phyloP scores from a whole-genome alignment of 2,797 vertebrate genomes.

The Labroides dimidiatus region DNA sequence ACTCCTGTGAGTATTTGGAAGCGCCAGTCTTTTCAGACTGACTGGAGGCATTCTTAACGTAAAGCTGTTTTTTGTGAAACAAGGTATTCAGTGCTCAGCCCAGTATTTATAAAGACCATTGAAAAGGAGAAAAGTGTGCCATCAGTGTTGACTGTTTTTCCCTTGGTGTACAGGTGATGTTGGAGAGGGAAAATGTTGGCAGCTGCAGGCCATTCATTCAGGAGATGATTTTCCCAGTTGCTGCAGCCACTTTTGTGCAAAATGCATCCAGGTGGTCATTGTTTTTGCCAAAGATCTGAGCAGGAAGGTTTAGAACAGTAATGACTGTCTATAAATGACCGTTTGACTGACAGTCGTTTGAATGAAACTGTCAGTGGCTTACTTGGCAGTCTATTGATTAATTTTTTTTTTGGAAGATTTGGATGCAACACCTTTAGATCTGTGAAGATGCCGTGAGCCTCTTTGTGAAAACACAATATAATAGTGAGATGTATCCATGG shows the following conservation, averaged over 20 bases:
- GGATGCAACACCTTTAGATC: slow-evolving; percentile 36
- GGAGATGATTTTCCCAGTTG: slow-evolving; percentile 52
- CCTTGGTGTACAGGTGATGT: slow-evolving; percentile 36
- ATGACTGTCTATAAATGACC: slow-evolving; percentile 55
- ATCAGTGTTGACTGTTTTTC: slow-evolving; percentile 18
- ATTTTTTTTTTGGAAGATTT: slow-evolving; percentile 36
- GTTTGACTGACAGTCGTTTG: slow-evolving; percentile 64
- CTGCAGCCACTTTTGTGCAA: slow-evolving; percentile 60
- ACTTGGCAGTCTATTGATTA: slow-evolving; percentile 53
- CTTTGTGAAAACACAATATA: background rate
- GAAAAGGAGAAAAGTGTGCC: background rate
- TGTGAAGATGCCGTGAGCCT: slow-evolving; percentile 32
- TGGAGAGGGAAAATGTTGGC: slow-evolving; percentile 59
- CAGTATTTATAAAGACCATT: background rate
- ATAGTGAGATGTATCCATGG: background rate
- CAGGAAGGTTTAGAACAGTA: slow-evolving; percentile 43
- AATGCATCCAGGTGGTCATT: slow-evolving; percentile 72
- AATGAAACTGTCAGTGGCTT: slow-evolving; percentile 45
- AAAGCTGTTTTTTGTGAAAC: slow-evolving; percentile 28
- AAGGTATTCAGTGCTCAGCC: background rate
- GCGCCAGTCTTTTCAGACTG: background rate
- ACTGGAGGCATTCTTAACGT: background rate
- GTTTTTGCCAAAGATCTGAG: slow-evolving; percentile 71
- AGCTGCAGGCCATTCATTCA: slow-evolving; percentile 65
- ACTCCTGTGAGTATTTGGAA: background rate